A percentile compares a stretch with the other conserved stretches of the same genome.
These are phyloP conservation scores for Manduca sexta DNA, from an alignment of 1,140 invertebrate species.

Conservation along the genomic window DNA sequence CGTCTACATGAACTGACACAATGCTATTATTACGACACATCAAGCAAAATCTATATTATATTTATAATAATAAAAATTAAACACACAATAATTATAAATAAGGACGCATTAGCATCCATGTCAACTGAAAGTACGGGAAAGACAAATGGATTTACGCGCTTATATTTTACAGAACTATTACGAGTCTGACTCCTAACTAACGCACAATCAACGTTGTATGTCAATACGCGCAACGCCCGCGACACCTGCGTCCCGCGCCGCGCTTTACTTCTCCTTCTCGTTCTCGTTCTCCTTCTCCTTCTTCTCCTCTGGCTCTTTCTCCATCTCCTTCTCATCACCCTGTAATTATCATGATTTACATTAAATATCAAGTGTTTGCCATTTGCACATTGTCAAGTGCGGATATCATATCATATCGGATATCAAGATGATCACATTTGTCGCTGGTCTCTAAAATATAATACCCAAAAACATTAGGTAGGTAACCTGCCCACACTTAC, in stretches of 20 bases:
- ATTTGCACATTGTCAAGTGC: too few species aligned
- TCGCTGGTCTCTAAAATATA: too few species aligned
- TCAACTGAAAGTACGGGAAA: constrained; percentile 49
- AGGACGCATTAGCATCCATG: constrained; percentile 14
- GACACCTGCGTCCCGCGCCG: too few species aligned
- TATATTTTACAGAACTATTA: constrained; percentile 59
- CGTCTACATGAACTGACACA: too few species aligned
- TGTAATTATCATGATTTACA: too few species aligned
- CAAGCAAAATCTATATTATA: not conserved
- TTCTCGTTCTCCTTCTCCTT: constrained; percentile 55
- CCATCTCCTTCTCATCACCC: constrained; percentile 75
- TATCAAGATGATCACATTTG: too few species aligned
- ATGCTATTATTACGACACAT: not conserved
- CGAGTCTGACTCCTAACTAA: constrained; percentile 50
- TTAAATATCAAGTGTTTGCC: too few species aligned
- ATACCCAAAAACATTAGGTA: too few species aligned
- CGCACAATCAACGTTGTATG: constrained; percentile 33
- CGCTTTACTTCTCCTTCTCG: constrained; percentile 38
- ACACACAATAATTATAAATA: constrained; percentile 26
- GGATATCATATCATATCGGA: too few species aligned
- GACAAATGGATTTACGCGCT: constrained; percentile 71
- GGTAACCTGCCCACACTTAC: too few species aligned
- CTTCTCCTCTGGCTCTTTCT: constrained; percentile 83
- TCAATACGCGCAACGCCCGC: not conserved
- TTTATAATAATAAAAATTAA: constrained; percentile 23